Evolutionary conservation across 1,140 invertebrate species (phyloP).

Genomic region (Bemisia tabaci): DNA sequence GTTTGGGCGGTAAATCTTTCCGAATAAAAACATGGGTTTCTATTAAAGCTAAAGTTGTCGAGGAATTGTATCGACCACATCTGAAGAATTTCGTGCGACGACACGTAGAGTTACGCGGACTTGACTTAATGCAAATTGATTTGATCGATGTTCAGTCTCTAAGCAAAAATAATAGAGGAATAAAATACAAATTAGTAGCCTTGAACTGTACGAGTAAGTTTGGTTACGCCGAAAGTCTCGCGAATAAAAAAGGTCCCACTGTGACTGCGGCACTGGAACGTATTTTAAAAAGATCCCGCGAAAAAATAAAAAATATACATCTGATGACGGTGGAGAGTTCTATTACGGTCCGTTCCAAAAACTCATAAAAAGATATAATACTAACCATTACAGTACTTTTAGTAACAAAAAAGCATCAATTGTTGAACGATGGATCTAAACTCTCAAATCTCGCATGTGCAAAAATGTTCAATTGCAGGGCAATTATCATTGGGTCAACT

Average conservation of each 20-base stretch:
- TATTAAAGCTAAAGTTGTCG: conserved; percentile 11
- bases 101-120: conserved; percentile 13
- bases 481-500: conserved; percentile 30
- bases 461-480: conserved; percentile 31
- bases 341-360: conserved; percentile 24
- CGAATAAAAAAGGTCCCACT: too few relatives aligned
- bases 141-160: conserved; percentile 26
- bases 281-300: conserved; percentile 7
- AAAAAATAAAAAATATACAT: conserved; percentile 13
- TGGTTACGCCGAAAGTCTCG: conserved; percentile 30
- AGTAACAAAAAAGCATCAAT: conserved; percentile 30
- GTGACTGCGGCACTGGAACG: conserved; percentile 23
- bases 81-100: conserved; percentile 14
- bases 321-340: conserved; percentile 19
- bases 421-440: conserved; percentile 31
- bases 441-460: conserved; percentile 30
- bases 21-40: too few relatives aligned
- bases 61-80: conserved; percentile 17
- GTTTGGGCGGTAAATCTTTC: too few relatives aligned
- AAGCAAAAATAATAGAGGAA: conserved; percentile 28
- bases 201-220: conserved; percentile 35
- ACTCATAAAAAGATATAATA: conserved; percentile 10
- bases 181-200: conserved; percentile 32
- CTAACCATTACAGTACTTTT: conserved; percentile 27
- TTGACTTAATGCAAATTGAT: conserved; percentile 13